Percentiles rank a stretch among this genome's conserved stretches.
phyloP scores from a whole-genome alignment of 2,888 invertebrate species.

The Rhynchonema sp. region DNA sequence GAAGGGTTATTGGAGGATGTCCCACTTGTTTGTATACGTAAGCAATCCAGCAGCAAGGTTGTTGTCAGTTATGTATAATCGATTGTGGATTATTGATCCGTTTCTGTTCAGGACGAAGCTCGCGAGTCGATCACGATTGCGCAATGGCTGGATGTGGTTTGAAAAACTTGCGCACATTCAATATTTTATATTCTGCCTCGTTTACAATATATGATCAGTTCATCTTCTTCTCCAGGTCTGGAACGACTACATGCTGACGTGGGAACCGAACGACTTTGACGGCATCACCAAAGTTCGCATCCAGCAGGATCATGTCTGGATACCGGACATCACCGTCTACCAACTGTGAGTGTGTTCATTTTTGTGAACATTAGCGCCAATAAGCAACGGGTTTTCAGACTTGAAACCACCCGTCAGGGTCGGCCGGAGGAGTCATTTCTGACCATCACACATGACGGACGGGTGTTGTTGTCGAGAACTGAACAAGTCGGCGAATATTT shows the following conservation, averaged over 20 bases:
- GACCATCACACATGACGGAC: neutral
- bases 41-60: too few relatives aligned
- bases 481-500: too few relatives aligned
- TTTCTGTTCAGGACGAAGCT: neutral
- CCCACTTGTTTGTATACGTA: too few relatives aligned
- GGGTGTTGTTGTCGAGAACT: neutral
- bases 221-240: slow-evolving; percentile 34
- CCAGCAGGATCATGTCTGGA: slow-evolving; percentile 48
- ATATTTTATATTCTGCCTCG: neutral
- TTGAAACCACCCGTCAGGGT: neutral
- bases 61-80: too few relatives aligned
- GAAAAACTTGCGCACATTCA: too few relatives aligned
- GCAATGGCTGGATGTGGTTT: neutral
- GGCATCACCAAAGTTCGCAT: slow-evolving; percentile 42
- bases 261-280: slow-evolving; percentile 47
- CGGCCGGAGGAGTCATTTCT: neutral
- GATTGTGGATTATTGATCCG: too few relatives aligned
- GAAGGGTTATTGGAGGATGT: too few relatives aligned
- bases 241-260: slow-evolving; percentile 47
- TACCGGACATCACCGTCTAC: slow-evolving; percentile 32
- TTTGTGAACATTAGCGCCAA: neutral
- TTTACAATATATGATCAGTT: neutral
- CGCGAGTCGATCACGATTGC: neutral
- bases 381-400: too few relatives aligned
- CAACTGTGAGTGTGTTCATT: neutral